Conservation (phyloP, 2,113 vertebrate genomes). For the Laticauda colubrina region DNA sequence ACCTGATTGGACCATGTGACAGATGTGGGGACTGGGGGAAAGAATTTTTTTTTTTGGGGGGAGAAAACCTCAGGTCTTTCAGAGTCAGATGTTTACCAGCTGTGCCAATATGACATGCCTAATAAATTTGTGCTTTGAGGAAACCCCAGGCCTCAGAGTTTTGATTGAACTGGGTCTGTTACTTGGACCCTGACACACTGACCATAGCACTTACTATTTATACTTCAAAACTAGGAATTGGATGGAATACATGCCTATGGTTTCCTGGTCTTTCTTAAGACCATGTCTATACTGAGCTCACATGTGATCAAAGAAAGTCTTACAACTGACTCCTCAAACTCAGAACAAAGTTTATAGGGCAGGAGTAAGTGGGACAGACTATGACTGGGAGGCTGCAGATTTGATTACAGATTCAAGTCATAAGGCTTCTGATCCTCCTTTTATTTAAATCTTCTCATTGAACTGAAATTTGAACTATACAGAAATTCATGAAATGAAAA, state of each 20-base stretch:
- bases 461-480: rapidly evolving
- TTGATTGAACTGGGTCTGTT: too few relatives aligned
- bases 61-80: too few relatives aligned
- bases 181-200: not conserved
- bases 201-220: not conserved
- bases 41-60: too few relatives aligned
- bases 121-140: too few relatives aligned
- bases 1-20: too few relatives aligned
- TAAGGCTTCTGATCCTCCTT: not conserved
- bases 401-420: not conserved
- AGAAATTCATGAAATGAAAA: not conserved
- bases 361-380: not conserved
- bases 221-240: not conserved
- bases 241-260: too few relatives aligned
- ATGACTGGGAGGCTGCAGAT: not conserved
- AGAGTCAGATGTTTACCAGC: too few relatives aligned
- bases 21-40: too few relatives aligned
- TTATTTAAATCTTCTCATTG: not conserved
- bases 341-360: not conserved
- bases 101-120: too few relatives aligned
- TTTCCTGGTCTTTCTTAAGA: not conserved
- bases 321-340: not conserved
- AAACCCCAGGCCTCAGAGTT: too few relatives aligned
- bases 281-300: not conserved
- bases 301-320: not conserved